These are phyloP conservation scores for Triplophysa bombifrons DNA, from an alignment of 2,797 vertebrate genomes.

Conservation along the genomic window DNA sequence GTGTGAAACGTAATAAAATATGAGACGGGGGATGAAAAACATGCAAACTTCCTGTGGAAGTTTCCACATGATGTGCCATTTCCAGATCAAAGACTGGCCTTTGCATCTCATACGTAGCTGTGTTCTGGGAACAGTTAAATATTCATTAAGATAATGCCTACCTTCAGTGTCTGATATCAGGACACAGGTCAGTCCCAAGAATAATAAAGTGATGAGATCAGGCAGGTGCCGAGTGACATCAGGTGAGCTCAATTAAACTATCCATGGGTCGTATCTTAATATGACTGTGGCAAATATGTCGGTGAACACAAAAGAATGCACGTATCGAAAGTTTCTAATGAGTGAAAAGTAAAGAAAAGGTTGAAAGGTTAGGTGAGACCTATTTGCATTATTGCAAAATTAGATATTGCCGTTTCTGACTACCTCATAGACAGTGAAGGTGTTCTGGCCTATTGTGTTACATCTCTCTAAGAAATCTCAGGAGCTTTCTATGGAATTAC, in stretches of 20 bases:
- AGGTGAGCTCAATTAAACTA: conserved; percentile 9
- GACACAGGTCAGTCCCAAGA: conserved; percentile 29
- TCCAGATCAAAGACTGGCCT: background rate
- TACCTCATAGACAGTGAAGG: too few species aligned
- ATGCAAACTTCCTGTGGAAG: background rate
- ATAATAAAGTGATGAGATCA: background rate
- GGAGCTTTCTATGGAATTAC: background rate
- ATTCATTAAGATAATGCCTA: conserved; percentile 64
- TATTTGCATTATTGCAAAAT: background rate
- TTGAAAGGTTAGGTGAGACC: background rate
- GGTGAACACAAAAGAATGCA: too few species aligned
- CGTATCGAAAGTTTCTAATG: background rate
- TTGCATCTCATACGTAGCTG: conserved; percentile 26
- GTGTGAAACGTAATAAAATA: conserved; percentile 10
- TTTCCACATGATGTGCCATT: too few species aligned
- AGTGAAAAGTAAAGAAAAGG: background rate
- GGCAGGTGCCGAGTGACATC: conserved; percentile 18
- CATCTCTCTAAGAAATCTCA: background rate
- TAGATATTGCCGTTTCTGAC: background rate
- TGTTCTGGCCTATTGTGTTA: too few species aligned
- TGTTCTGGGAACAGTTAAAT: conserved; percentile 69
- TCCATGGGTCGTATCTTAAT: background rate
- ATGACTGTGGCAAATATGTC: background rate
- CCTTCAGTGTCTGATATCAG: conserved; percentile 21
- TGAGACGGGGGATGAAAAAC: conserved; percentile 7